Evolutionary conservation across 2,113 vertebrate species (phyloP), one percentile per base, ranked within the genome.

Genomic region (Epinephelus cyanopodus): DNA sequence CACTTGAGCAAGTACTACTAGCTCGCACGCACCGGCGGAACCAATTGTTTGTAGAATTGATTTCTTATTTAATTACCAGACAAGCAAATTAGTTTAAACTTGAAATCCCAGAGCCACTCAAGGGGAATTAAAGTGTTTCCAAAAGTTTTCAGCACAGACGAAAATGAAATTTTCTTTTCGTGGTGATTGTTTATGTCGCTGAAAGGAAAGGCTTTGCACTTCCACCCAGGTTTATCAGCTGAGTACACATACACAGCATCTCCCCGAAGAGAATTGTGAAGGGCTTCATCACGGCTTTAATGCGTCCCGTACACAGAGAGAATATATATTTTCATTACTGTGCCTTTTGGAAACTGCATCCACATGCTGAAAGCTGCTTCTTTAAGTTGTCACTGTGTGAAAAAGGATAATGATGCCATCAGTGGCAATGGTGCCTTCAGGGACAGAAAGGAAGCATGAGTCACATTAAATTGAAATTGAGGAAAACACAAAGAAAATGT

Each of bases 61-160:
- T 89, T 92, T 92, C 82, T 94, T 89, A 93, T 94, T 93, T 90
- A 94, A 94, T 94, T 91, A 89, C 81, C 86, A 82, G 77, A 88
- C 74, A 84, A 84, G 78, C 71, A 84, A 93, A 91, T 92, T 79
- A 87, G 89, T 84, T 91, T 83, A 88, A 85, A 90, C 77, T 70
- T 79, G 65, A 90, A 92, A 89, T 75, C 81, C 74, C 80, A 60
- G 57, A 88, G 77, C 75, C 80, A 74, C 85, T 93, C 57, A 33
- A 68, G 66, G 67, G 75, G 76, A 87, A 90, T 92, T 84, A 78
- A 84, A 83, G 72, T 48, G 79, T 75, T 84, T 89, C 77, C 81
- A 74, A 83, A 91, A 84, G 81, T 88, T 92, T 91, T 86, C 66
- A 82, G 60, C 23, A 12, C 62, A 81, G 77, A 71, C 33, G 74